Conservation (phyloP, 2,797 vertebrate species). For the Ctenopoma kingsleyae region DNA sequence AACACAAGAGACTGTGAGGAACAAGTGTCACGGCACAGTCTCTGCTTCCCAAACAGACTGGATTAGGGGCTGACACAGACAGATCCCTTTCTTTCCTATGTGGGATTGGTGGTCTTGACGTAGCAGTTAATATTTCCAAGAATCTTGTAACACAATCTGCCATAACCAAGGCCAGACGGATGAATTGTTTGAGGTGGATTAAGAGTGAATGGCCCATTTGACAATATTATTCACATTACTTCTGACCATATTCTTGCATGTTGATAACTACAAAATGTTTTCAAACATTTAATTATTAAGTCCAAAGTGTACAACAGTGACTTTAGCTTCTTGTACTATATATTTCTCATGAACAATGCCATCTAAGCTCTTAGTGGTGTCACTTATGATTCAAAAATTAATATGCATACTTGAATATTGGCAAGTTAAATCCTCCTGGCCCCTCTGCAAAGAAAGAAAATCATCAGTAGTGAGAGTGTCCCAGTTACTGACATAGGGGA, state of each 20-base stretch:
- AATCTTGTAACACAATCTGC: slow-evolving; percentile 71
- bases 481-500: slow-evolving; percentile 34
- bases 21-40: slow-evolving; percentile 70
- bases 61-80: slow-evolving; percentile 67
- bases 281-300: slow-evolving; percentile 12
- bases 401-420: slow-evolving; percentile 6
- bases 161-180: slow-evolving; percentile 66
- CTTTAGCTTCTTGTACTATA: background rate
- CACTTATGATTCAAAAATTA: slow-evolving; percentile 16
- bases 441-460: slow-evolving; percentile 34
- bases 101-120: slow-evolving; percentile 69
- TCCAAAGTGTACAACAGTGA: slow-evolving; percentile 3
- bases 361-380: background rate
- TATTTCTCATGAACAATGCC: slow-evolving; percentile 3
- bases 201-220: slow-evolving; percentile 62
- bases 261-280: slow-evolving; percentile 42
- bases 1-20: slow-evolving; percentile 56
- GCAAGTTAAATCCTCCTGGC: slow-evolving; percentile 20
- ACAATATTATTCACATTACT: slow-evolving; percentile 53
- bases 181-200: slow-evolving; percentile 60
- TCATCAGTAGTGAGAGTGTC: slow-evolving; percentile 53
- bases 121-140: slow-evolving; percentile 68
- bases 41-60: slow-evolving; percentile 67
- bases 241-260: slow-evolving; percentile 21
- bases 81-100: slow-evolving; percentile 53